Evolutionary conservation across 2,113 vertebrate genomes (phyloP).

Genomic region (Microcebus ravelobensis): DNA sequence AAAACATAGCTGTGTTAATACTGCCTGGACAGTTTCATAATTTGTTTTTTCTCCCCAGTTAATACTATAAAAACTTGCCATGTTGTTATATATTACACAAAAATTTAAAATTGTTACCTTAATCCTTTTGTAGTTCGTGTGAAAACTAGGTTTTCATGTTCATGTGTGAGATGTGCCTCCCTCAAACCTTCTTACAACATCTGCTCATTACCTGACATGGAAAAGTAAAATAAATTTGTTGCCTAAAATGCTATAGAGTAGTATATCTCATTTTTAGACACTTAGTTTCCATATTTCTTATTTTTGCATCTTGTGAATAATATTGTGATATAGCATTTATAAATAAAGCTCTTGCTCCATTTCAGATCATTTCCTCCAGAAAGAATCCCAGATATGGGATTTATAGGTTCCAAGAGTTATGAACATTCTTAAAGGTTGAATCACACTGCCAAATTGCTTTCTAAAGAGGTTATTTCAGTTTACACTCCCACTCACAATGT

Average conservation of each 20-base stretch:
- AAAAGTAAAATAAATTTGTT: neutral
- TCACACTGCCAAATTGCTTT: slow-evolving; percentile 37
- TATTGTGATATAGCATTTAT: neutral
- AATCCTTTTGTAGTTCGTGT: too few species aligned
- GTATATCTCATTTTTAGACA: neutral
- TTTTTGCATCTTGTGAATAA: slow-evolving; percentile 23
- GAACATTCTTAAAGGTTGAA: slow-evolving; percentile 35
- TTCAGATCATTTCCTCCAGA: slow-evolving; percentile 54
- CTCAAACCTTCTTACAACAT: too few species aligned
- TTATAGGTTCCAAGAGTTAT: neutral
- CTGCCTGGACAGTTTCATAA: neutral
- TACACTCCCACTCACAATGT: neutral
- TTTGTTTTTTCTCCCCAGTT: neutral
- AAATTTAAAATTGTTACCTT: slow-evolving; percentile 23
- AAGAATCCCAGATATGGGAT: slow-evolving; percentile 25
- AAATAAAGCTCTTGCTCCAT: slow-evolving; percentile 37
- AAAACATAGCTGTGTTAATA: neutral
- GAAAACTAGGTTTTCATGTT: too few species aligned
- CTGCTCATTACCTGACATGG: too few species aligned
- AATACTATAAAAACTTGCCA: neutral
- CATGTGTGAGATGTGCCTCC: too few species aligned
- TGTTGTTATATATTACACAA: neutral
- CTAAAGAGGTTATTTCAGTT: slow-evolving; percentile 50
- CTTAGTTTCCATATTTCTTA: neutral
- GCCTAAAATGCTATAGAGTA: slow-evolving; percentile 7